Conservation (phyloP, 2,113 vertebrate genomes). For the Stictonetta naevosa region DNA sequence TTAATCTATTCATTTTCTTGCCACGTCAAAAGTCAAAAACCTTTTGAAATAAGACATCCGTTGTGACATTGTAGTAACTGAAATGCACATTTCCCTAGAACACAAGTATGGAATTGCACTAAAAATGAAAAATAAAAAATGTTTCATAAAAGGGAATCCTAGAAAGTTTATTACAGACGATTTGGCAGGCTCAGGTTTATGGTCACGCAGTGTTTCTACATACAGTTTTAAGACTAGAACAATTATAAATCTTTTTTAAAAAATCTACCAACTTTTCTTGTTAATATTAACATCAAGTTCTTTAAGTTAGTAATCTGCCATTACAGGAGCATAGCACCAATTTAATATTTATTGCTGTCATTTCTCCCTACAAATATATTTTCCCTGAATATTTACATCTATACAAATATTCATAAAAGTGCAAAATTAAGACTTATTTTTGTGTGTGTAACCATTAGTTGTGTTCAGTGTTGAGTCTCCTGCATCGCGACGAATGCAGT, state of each 20-base stretch:
- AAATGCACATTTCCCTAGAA: slow-evolving; percentile 5
- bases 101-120: slow-evolving; percentile 44
- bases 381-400: slow-evolving; percentile 79
- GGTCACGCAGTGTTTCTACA: slow-evolving; percentile 47
- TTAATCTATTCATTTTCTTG: neutral
- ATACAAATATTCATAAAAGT: slow-evolving; percentile 87
- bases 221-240: slow-evolving; percentile 66
- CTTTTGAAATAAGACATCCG: slow-evolving; percentile 19
- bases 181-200: slow-evolving; percentile 43
- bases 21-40: slow-evolving; percentile 1
- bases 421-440: slow-evolving; percentile 83
- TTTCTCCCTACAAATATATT: slow-evolving; percentile 83
- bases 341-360: slow-evolving; percentile 80
- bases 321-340: slow-evolving; percentile 77
- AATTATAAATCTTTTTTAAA: slow-evolving; percentile 61
- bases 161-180: slow-evolving; percentile 1
- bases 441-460: neutral
- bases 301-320: slow-evolving; percentile 75
- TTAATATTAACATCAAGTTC: slow-evolving; percentile 74
- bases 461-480: neutral
- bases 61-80: neutral
- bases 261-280: slow-evolving; percentile 52
- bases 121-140: neutral
- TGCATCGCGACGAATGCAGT: neutral
- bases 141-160: neutral